A percentile compares a stretch with the other conserved stretches of the same genome.
These are phyloP conservation scores for Drosophila sp. DNA, from an alignment of 1,140 invertebrate genomes.

Conservation along the genomic window DNA sequence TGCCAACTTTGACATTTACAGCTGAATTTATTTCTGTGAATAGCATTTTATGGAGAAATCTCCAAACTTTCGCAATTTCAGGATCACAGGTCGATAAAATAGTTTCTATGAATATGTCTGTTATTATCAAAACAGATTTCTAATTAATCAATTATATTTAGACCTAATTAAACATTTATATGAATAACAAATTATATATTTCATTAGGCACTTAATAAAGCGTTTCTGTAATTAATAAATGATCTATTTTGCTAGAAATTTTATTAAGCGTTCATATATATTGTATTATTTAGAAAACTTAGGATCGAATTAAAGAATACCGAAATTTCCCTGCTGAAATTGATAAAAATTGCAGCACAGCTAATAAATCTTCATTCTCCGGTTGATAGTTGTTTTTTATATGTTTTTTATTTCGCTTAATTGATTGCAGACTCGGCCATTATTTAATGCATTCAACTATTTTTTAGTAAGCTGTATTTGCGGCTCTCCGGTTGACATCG, in stretches of 20 bases:
- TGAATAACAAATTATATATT: no score
- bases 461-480: conserved; percentile 1
- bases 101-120: no score
- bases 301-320: neutral
- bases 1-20: conserved; percentile 13
- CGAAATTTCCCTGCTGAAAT: neutral
- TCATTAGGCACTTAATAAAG: no score
- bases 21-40: conserved; percentile 22
- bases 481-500: neutral
- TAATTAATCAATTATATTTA: no score
- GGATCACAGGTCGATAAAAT: no score
- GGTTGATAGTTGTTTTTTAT: neutral
- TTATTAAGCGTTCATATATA: no score
- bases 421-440: conserved; percentile 61
- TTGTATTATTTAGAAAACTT: no score
- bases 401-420: conserved; percentile 59
- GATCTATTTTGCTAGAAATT: no score
- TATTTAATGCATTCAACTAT: conserved; percentile 40
- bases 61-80: neutral
- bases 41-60: neutral
- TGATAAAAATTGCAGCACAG: neutral
- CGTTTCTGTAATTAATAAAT: no score
- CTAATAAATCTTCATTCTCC: conserved; percentile 7
- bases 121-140: no score
- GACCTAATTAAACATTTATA: no score